Percentiles rank a stretch among this genome's conserved stretches.
Conservation (phyloP, 2,113 vertebrate species). For the Misgurnus mizolepis region DNA sequence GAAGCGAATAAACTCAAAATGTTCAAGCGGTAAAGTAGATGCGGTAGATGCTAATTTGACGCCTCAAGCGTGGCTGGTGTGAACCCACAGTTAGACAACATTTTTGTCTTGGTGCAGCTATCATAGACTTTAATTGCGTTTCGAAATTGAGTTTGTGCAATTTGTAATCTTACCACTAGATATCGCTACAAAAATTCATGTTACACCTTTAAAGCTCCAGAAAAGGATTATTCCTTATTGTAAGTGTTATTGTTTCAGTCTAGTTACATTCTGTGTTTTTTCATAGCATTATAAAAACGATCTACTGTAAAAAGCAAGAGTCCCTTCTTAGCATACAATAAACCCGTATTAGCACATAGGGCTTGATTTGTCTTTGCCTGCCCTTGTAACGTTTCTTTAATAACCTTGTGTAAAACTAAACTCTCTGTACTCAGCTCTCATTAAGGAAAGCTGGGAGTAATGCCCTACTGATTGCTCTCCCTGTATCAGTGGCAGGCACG, state of each 20-base stretch:
- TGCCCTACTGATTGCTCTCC: slow-evolving; percentile 49
- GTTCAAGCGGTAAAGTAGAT: no score
- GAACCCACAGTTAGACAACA: no score
- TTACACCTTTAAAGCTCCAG: no score
- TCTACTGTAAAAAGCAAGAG: background rate
- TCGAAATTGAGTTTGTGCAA: background rate
- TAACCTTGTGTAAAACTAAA: slow-evolving; percentile 57
- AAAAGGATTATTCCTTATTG: background rate
- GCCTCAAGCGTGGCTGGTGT: no score
- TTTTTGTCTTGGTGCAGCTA: no score
- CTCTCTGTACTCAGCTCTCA: slow-evolving; percentile 49
- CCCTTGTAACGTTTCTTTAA: slow-evolving; percentile 65
- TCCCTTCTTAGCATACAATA: slow-evolving; percentile 20
- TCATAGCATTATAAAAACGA: background rate
- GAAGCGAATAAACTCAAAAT: no score
- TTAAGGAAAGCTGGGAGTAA: slow-evolving; percentile 59
- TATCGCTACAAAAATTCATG: no score
- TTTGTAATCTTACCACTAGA: no score
- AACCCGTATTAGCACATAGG: slow-evolving; percentile 30
- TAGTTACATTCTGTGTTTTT: background rate
- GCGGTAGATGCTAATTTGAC: no score
- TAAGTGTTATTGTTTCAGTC: background rate
- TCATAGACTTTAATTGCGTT: no score
- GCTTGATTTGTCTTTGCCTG: slow-evolving; percentile 46
- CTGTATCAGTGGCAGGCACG: slow-evolving; percentile 40